A percentile compares a stretch with the other conserved stretches of the same genome.
Conservation (phyloP, 1,140 invertebrate genomes). For the Eupeodes corollae region DNA sequence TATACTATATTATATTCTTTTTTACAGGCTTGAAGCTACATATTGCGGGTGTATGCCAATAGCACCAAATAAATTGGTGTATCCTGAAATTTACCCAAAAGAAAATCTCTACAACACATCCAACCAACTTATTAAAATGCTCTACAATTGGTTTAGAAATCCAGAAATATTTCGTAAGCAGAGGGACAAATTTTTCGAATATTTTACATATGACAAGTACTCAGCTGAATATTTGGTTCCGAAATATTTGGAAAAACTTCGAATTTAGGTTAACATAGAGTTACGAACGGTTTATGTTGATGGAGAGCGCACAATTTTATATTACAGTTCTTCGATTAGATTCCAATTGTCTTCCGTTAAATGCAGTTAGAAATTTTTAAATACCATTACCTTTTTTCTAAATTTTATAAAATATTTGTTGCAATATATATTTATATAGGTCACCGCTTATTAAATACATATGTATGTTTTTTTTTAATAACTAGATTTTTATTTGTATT, state of each 20-base stretch:
- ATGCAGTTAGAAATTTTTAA: no score
- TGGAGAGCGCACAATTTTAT: no score
- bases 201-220: constrained; percentile 26
- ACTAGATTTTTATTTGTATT: no score
- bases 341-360: no score
- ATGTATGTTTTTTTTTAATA: no score
- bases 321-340: no score
- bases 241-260: constrained; percentile 26
- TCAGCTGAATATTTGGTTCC: constrained; percentile 28
- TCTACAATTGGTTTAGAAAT: constrained; percentile 40
- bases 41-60: constrained; percentile 56
- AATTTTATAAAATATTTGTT: no score
- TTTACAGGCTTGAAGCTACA: constrained; percentile 53
- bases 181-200: constrained; percentile 31
- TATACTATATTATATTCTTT: neutral
- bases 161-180: constrained; percentile 28
- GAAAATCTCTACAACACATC: constrained; percentile 48
- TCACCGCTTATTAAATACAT: no score
- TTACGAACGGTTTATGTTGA: no score
- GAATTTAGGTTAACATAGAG: constrained; percentile 8
- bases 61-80: constrained; percentile 55
- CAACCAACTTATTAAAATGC: constrained; percentile 43
- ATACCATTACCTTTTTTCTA: no score
- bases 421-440: no score
- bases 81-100: constrained; percentile 61